Percentiles rank a stretch among this genome's conserved stretches.
Evolutionary conservation across 2,797 vertebrate species (phyloP).

Genomic region (Mycteria americana): DNA sequence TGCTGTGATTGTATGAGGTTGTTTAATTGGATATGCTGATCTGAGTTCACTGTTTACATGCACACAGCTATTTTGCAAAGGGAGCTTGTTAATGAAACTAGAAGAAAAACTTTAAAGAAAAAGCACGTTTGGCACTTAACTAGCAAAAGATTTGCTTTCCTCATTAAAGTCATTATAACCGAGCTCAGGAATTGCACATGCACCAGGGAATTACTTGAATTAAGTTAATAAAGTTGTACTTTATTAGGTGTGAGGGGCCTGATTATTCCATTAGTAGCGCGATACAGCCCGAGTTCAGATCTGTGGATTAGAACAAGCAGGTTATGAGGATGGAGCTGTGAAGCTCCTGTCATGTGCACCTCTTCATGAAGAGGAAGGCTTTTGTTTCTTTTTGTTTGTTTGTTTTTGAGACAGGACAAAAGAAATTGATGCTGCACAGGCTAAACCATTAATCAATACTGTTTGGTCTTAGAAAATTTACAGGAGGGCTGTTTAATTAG

Average conservation of each 20-base stretch:
- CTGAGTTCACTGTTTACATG: background rate
- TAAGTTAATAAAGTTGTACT: slow-evolving; percentile 46
- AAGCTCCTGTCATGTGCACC: background rate
- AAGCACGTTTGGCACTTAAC: slow-evolving; percentile 24
- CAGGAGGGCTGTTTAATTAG: slow-evolving; percentile 45
- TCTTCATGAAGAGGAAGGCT: background rate
- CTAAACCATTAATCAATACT: slow-evolving; percentile 42
- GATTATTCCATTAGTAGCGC: background rate
- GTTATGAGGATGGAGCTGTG: background rate
- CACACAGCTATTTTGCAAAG: background rate
- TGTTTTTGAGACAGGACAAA: background rate
- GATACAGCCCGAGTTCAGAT: background rate
- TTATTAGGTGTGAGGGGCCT: background rate
- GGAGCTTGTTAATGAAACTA: slow-evolving; percentile 12
- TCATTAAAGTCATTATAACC: slow-evolving; percentile 40
- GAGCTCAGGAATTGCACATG: slow-evolving; percentile 6
- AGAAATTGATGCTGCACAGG: slow-evolving; percentile 17
- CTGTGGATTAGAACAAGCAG: background rate
- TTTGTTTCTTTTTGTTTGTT: background rate
- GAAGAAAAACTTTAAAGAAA: slow-evolving; percentile 20
- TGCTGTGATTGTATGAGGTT: background rate
- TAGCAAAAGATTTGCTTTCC: slow-evolving; percentile 49
- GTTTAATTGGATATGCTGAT: slow-evolving; percentile 2
- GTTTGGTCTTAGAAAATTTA: slow-evolving; percentile 25
- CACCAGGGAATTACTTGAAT: slow-evolving; percentile 26